A percentile compares a stretch with the other conserved stretches of the same genome.
These are phyloP conservation scores for Adela reaumurella DNA, from an alignment of 2,888 invertebrate species.

Conservation along the genomic window DNA sequence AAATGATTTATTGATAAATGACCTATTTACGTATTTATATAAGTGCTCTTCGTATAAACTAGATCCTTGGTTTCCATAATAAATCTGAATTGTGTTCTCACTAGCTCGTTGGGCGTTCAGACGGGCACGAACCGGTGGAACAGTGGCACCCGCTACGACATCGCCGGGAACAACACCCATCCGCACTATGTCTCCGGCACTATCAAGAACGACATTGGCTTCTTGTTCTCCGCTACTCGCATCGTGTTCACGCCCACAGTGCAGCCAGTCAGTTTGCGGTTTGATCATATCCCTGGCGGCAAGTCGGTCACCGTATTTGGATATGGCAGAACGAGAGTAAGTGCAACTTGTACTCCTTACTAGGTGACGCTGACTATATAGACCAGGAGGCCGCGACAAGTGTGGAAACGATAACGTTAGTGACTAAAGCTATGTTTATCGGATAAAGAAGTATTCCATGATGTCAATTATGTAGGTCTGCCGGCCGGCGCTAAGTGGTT, in stretches of 20 bases:
- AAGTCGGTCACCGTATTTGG: not conserved
- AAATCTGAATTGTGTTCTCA: constrained; percentile 16
- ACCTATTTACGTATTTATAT: not conserved
- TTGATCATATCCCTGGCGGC: not conserved
- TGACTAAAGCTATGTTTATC: no score
- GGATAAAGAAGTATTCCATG: no score
- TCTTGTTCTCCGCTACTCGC: not conserved
- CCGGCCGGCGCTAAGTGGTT: no score
- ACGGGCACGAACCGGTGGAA: not conserved
- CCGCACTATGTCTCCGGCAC: constrained; percentile 2
- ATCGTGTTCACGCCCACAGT: not conserved
- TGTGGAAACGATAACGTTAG: no score
- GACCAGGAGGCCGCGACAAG: no score
- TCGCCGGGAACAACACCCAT: not conserved
- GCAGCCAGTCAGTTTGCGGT: not conserved
- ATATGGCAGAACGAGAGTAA: not conserved
- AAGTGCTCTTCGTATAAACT: no score
- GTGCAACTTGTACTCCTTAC: not conserved
- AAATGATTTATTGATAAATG: constrained; percentile 1
- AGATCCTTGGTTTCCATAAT: not conserved
- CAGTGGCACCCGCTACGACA: not conserved
- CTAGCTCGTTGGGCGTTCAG: constrained; percentile 5
- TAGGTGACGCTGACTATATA: no score
- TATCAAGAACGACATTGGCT: not conserved
- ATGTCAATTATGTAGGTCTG: no score